phyloP scores from a whole-genome alignment of 2,888 invertebrate genomes.

The Hypomecis atomaria region DNA sequence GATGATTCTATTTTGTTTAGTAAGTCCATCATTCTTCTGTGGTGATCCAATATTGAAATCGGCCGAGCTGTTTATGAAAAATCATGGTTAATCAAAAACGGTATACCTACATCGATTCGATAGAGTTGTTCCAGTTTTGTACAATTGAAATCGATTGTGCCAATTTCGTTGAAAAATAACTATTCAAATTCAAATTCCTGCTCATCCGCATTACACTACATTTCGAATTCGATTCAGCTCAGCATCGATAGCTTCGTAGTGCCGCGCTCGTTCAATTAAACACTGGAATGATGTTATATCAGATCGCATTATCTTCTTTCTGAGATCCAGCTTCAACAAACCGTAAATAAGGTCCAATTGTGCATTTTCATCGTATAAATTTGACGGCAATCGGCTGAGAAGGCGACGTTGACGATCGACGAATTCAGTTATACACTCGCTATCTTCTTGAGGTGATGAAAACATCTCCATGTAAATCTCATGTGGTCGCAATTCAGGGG shows the following conservation, averaged over 20 bases:
- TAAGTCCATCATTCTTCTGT: no score
- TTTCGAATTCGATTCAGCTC: no score
- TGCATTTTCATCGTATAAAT: slow-evolving; percentile 1
- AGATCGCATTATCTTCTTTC: background rate
- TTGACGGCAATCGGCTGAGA: background rate
- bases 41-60: no score
- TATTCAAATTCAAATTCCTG: no score
- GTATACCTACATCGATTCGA: no score
- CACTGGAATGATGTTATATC: background rate
- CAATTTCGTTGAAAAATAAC: no score
- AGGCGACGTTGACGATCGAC: background rate
- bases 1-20: no score
- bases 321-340: slow-evolving; percentile 3
- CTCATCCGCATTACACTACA: no score
- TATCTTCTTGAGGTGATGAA: background rate
- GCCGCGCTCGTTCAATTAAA: background rate
- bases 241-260: slow-evolving; percentile 1
- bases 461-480: slow-evolving; percentile 2
- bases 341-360: slow-evolving; percentile 3
- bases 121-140: no score
- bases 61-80: no score
- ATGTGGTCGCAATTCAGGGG: slow-evolving; percentile 1
- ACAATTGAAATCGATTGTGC: no score
- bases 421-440: background rate
- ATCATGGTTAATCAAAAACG: no score